A percentile compares a stretch with the other conserved stretches of the same genome.
Conservation (phyloP, 2,888 invertebrate genomes). For the Ametastegia equiseti region DNA sequence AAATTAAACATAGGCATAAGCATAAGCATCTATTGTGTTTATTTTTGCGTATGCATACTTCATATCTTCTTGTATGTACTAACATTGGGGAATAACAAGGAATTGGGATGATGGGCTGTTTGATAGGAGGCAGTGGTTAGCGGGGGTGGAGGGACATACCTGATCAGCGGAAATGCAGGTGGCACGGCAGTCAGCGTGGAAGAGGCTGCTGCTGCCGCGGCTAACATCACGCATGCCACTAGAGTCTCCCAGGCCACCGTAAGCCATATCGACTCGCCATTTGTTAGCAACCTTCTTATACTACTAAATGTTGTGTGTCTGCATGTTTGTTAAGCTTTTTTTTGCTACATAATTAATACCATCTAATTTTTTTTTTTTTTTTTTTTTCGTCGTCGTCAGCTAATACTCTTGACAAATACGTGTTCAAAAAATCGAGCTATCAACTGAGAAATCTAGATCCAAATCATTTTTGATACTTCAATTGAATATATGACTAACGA, state of each 20-base stretch:
- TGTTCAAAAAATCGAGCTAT: not conserved
- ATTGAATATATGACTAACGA: not conserved
- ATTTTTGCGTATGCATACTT: conserved; percentile 27
- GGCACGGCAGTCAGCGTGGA: conserved; percentile 73
- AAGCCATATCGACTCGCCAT: conserved; percentile 77
- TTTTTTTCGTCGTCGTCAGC: not conserved
- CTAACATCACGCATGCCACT: conserved; percentile 85
- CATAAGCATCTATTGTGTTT: conserved; percentile 9
- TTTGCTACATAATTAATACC: too few relatives aligned
- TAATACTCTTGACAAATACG: not conserved
- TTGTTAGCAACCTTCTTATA: conserved; percentile 69
- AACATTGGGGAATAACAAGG: conserved; percentile 54
- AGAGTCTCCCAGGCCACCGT: conserved; percentile 95
- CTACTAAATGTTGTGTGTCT: conserved; percentile 58
- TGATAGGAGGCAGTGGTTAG: conserved; percentile 75
- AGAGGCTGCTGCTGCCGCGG: conserved; percentile 79
- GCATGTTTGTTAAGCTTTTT: conserved; percentile 55
- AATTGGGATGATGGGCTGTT: conserved; percentile 63
- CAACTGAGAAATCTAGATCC: not conserved
- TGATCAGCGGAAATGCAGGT: conserved; percentile 77
- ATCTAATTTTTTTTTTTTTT: conserved; percentile 14
- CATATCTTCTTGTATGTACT: conserved; percentile 24
- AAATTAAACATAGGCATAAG: too few relatives aligned
- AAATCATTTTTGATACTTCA: not conserved
- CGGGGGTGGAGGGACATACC: conserved; percentile 76